Conservation (phyloP, 2,797 vertebrate species). For the Enteromius afrohamiltoni region DNA sequence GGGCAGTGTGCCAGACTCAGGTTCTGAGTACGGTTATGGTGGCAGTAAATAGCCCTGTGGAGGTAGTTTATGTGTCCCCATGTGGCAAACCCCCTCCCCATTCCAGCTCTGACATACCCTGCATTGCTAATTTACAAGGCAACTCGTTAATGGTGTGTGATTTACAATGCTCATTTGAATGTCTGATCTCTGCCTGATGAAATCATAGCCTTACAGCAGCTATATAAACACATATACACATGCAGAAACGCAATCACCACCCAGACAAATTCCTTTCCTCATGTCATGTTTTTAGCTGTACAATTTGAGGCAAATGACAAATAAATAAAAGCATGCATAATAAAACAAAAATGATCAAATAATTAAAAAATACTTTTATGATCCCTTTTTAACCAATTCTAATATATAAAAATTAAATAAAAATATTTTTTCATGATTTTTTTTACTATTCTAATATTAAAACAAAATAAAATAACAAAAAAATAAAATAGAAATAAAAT, state of each 20-base stretch:
- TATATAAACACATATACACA: conserved; percentile 11
- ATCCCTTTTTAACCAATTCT: neutral
- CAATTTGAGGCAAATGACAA: conserved; percentile 5
- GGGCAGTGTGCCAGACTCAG: conserved; percentile 45
- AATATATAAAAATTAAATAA: neutral
- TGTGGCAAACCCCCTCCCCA: conserved; percentile 28
- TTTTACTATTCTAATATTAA: too few species aligned
- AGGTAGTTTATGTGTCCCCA: conserved; percentile 66
- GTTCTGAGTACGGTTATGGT: conserved; percentile 52
- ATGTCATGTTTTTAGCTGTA: neutral
- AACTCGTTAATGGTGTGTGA: conserved; percentile 79
- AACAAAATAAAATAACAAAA: neutral
- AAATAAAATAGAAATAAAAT: neutral
- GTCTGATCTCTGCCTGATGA: conserved; percentile 78
- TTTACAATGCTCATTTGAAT: conserved; percentile 80
- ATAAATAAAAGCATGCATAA: conserved; percentile 39
- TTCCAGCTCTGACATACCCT: conserved; percentile 48
- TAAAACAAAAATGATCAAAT: neutral
- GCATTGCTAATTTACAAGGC: conserved; percentile 77
- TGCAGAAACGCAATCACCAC: neutral
- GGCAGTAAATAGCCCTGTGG: conserved; percentile 72
- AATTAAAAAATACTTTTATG: neutral
- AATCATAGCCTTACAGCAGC: conserved; percentile 72
- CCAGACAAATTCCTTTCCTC: neutral
- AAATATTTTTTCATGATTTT: neutral